Conservation (phyloP, 2,888 invertebrate species). For the Troilus luridus region DNA sequence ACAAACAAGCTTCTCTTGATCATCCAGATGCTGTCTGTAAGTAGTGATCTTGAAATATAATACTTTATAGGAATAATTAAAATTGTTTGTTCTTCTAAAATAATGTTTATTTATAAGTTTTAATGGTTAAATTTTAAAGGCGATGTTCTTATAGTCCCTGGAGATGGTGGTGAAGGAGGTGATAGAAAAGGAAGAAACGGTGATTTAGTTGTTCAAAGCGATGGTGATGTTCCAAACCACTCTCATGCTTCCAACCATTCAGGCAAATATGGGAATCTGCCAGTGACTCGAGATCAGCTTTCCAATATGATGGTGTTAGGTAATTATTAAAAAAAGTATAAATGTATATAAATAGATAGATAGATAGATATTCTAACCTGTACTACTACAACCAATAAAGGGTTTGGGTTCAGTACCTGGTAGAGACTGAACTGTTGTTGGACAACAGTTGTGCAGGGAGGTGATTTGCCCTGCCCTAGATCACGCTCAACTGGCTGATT, state of each 20-base stretch:
- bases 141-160: slow-evolving; percentile 57
- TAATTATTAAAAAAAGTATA: slow-evolving; percentile 65
- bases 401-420: no score
- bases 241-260: slow-evolving; percentile 74
- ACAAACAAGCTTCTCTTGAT: slow-evolving; percentile 70
- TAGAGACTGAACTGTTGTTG: no score
- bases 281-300: slow-evolving; percentile 81
- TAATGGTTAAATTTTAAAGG: slow-evolving; percentile 55
- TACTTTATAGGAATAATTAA: background rate
- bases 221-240: slow-evolving; percentile 77
- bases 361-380: no score
- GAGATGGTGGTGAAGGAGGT: slow-evolving; percentile 63
- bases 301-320: slow-evolving; percentile 74
- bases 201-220: slow-evolving; percentile 75
- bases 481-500: no score
- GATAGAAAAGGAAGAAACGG: slow-evolving; percentile 67
- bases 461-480: no score
- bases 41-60: background rate
- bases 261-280: slow-evolving; percentile 80
- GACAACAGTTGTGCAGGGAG: no score
- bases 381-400: no score
- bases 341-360: background rate
- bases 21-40: slow-evolving; percentile 63
- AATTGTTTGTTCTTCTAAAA: background rate
- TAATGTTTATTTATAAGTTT: slow-evolving; percentile 24